A percentile compares a stretch with the other conserved stretches of the same genome.
These are phyloP conservation scores for Acanthaster planci DNA, from an alignment of 35 echinoderm and acorn worm species.

Conservation along the genomic window DNA sequence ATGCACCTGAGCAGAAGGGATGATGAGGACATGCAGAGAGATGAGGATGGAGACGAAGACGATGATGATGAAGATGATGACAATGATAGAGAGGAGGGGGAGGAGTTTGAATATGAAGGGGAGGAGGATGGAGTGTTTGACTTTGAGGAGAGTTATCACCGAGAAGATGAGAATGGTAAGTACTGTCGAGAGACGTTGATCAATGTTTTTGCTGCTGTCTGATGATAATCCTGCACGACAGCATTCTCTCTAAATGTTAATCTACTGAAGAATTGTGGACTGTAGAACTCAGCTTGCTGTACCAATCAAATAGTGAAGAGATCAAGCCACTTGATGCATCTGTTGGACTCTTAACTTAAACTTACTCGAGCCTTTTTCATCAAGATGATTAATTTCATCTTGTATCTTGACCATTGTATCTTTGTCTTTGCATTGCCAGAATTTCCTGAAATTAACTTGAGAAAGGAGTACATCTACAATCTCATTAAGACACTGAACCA, in stretches of 20 bases:
- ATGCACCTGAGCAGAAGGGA: not conserved
- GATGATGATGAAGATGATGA: slow-evolving; percentile 25
- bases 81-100: not conserved
- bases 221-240: not conserved
- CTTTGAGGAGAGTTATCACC: not conserved
- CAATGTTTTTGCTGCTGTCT: not conserved
- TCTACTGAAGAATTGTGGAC: no score
- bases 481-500: not conserved
- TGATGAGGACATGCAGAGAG: not conserved
- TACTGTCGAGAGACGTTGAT: not conserved
- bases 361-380: no score
- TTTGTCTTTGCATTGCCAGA: slow-evolving; percentile 11
- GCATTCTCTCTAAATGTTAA: not conserved
- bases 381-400: no score
- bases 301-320: no score
- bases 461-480: slow-evolving; percentile 32
- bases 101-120: no score
- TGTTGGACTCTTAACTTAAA: no score
- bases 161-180: slow-evolving; percentile 8
- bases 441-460: slow-evolving; percentile 27
- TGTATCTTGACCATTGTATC: not conserved
- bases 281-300: no score
- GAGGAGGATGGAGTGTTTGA: slow-evolving; percentile 4
- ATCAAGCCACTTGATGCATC: no score
- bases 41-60: slow-evolving; percentile 12